Evolutionary conservation across 2,113 vertebrate species (phyloP).

Genomic region (Willisornis vidua): DNA sequence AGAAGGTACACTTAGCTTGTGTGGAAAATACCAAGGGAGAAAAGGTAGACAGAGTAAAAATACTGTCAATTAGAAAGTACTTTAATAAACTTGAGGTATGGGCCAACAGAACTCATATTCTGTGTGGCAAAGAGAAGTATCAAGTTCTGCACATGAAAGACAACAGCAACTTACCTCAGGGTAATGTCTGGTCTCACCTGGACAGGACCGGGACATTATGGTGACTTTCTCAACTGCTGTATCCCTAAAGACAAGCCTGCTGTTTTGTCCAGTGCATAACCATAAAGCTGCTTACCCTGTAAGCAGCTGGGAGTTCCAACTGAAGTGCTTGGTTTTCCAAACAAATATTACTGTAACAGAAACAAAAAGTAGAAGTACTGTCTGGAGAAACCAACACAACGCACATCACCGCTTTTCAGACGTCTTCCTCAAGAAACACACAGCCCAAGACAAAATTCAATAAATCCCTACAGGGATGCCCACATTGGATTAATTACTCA

Average conservation of each 20-base stretch:
- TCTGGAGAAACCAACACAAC: background rate
- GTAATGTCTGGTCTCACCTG: background rate
- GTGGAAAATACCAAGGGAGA: background rate
- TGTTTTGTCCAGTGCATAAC: background rate
- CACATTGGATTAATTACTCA: background rate
- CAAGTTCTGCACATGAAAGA: background rate
- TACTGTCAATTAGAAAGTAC: background rate
- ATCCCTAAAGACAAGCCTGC: background rate
- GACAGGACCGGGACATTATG: background rate
- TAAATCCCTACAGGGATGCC: background rate
- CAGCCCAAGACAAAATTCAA: background rate
- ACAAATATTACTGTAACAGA: background rate
- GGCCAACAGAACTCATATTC: background rate
- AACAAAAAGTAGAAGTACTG: background rate
- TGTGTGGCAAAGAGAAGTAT: background rate
- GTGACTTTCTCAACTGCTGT: background rate
- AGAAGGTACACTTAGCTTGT: background rate
- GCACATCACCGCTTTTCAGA: background rate
- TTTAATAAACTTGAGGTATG: background rate
- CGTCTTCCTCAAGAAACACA: background rate
- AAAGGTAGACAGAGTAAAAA: background rate
- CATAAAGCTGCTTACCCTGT: background rate
- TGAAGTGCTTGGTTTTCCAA: background rate
- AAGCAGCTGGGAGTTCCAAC: background rate
- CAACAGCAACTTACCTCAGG: background rate